Conservation (phyloP, 2,113 vertebrate species). For the Anhinga anhinga region DNA sequence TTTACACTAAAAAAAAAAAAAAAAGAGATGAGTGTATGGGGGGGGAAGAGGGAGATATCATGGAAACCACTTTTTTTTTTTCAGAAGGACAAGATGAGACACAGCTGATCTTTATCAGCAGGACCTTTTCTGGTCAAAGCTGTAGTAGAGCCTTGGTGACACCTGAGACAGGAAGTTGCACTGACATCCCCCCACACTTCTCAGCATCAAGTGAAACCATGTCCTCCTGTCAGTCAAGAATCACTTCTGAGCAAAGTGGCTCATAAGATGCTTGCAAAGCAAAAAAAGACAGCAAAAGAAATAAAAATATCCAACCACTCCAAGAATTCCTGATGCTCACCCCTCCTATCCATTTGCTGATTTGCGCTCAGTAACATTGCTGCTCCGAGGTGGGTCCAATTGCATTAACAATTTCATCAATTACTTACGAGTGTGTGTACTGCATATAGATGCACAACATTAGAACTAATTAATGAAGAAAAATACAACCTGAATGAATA, state of each 20-base stretch:
- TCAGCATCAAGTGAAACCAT: background rate
- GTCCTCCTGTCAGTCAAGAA: background rate
- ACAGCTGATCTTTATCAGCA: background rate
- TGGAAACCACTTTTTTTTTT: background rate
- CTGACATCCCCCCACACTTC: background rate
- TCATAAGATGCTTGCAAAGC: background rate
- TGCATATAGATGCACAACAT: background rate
- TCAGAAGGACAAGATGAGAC: background rate
- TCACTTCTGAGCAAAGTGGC: background rate
- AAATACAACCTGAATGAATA: background rate
- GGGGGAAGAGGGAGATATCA: background rate
- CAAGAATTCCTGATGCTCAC: background rate
- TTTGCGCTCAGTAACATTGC: background rate
- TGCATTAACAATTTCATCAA: background rate
- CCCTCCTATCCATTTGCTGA: background rate
- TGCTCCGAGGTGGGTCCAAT: background rate
- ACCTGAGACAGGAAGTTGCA: background rate
- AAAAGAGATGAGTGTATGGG: background rate
- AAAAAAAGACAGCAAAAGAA: background rate
- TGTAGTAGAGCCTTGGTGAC: background rate
- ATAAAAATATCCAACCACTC: background rate
- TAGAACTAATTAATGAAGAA: background rate
- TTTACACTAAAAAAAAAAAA: background rate
- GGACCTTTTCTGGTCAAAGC: background rate
- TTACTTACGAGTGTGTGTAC: background rate